Percentiles rank a stretch among this genome's conserved stretches.
Conservation (phyloP, 2,113 vertebrate genomes). For the Nyctibius bracteatus region DNA sequence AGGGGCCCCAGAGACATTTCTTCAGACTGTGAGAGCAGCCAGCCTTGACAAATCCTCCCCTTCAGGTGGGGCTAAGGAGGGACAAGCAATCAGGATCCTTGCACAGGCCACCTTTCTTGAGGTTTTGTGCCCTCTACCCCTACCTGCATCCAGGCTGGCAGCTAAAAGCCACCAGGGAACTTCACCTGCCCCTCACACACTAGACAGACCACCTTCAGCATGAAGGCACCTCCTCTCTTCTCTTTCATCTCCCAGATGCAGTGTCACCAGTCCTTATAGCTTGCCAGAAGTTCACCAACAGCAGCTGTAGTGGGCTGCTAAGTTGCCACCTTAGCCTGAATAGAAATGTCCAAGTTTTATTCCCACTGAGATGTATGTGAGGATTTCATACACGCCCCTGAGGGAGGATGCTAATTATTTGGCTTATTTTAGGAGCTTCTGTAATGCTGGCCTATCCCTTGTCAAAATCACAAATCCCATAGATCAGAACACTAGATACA, state of each 20-base stretch:
- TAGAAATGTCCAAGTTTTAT: not conserved
- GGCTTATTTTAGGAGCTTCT: not conserved
- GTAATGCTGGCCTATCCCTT: not conserved
- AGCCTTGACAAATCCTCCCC: not conserved
- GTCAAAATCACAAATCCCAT: not conserved
- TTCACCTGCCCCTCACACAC: not conserved
- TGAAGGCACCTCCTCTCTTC: not conserved
- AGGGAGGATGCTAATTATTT: not conserved
- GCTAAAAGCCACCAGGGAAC: not conserved
- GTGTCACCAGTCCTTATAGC: not conserved
- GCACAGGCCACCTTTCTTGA: not conserved
- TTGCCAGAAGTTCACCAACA: not conserved
- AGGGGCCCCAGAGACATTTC: not conserved
- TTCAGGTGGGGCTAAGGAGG: not conserved
- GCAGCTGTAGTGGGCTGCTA: not conserved
- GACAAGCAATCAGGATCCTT: not conserved
- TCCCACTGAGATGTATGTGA: not conserved
- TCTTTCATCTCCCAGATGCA: not conserved
- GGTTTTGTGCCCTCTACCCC: rapidly evolving
- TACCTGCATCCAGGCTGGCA: not conserved
- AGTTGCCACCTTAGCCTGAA: not conserved
- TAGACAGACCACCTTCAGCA: not conserved
- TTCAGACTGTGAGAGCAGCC: not conserved
- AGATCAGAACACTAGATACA: not conserved
- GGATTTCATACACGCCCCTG: not conserved